Evolutionary conservation across 2,113 vertebrate genomes (phyloP), one percentile per base, ranked within the genome.

Genomic region (Gobius niger): DNA sequence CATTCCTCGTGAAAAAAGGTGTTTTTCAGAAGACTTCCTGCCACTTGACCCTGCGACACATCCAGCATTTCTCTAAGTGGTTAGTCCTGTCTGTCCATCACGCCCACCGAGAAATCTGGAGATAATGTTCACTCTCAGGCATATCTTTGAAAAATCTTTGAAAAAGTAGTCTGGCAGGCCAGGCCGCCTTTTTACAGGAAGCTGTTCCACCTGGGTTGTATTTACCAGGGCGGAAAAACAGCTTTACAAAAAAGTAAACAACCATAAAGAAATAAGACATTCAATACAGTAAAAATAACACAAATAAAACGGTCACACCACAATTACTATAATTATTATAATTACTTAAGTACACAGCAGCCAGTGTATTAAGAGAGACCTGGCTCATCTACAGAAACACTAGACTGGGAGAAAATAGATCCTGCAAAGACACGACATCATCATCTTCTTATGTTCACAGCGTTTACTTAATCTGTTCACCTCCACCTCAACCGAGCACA

Each of bases 341-440:
- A 34, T 34, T 34, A 34, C 24, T 98, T 24, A 98, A 96, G 92
- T 98, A 97, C 53, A 96, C 95, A 34, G 97, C 97, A 78, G 96
- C 96, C 88, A 99, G 98, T 62, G 96, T 98, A 85, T 92, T 99
- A 92, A 95, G 96, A 93, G 97, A 98, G 92, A 98, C 97, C 9
- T 99, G 97, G 97, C 96, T 99, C 63, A 99, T 98, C 87, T 96
- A 99, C 89, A 99, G 97, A 93, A 92, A 98, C 89, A 98, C 95
- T 72, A 95, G 95, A 89, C 94, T 98, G 85, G 96, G 95, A 94
- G 88, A 97, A 94, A 89, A 89, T 95, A 13, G 97, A 99, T 83
- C 94, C 87, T 9, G 91, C 95, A 83, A 94, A 91, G 89, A 95
- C 97, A 65, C 95, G 96, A 76, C 96, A 95, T 91, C 96, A 3